These are phyloP conservation scores for Ectemnius lituratus DNA, from an alignment of 2,888 invertebrate genomes.

Conservation along the genomic window DNA sequence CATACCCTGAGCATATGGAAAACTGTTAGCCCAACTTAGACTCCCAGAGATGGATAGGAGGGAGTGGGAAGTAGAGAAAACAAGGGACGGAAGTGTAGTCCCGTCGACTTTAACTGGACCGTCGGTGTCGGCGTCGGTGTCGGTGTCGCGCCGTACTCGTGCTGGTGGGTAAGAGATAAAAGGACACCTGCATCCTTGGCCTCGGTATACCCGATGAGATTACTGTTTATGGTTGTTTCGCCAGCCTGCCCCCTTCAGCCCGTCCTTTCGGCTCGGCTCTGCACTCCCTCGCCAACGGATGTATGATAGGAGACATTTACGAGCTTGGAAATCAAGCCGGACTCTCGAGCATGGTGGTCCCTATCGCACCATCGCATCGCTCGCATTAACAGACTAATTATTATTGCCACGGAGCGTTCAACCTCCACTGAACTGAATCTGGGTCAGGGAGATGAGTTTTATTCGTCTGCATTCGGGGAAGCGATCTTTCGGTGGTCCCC, in stretches of 20 bases:
- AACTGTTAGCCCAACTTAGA: neutral
- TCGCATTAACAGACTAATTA: conserved; percentile 46
- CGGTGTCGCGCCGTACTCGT: no score
- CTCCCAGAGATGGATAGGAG: no score
- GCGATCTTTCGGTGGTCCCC: no score
- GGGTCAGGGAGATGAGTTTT: neutral
- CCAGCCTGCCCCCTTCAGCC: conserved; percentile 20
- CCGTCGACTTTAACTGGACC: conserved; percentile 63
- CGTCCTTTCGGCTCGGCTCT: conserved; percentile 29
- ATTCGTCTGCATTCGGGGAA: conserved; percentile 26
- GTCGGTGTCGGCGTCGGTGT: conserved; percentile 42
- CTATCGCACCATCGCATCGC: conserved; percentile 45
- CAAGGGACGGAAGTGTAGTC: conserved; percentile 54
- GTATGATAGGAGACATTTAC: conserved; percentile 50
- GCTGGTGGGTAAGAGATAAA: conserved; percentile 57
- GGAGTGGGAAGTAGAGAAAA: no score
- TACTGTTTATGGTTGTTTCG: conserved; percentile 38
- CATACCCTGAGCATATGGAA: conserved; percentile 66
- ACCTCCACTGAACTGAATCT: neutral
- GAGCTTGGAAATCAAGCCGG: conserved; percentile 44
- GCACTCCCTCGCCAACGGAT: conserved; percentile 26
- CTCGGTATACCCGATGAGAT: conserved; percentile 45
- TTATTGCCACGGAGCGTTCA: conserved; percentile 23
- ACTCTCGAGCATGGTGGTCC: conserved; percentile 57
- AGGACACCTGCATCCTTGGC: conserved; percentile 67